These are phyloP conservation scores for Podabrus alpinus DNA, from an alignment of 2,888 invertebrate species.

Conservation along the genomic window DNA sequence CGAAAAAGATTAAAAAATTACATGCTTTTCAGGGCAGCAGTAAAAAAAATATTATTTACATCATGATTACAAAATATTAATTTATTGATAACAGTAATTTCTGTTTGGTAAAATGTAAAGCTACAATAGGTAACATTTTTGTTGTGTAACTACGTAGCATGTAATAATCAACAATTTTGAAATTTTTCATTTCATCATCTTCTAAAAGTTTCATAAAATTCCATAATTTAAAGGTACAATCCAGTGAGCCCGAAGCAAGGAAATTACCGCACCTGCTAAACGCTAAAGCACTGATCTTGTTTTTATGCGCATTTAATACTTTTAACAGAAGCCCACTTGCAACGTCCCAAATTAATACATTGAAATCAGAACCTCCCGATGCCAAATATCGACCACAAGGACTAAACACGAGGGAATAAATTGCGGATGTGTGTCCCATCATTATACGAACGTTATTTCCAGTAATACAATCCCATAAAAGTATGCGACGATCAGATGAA, in stretches of 20 bases:
- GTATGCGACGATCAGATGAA: slow-evolving; percentile 90
- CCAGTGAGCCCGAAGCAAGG: slow-evolving; percentile 85
- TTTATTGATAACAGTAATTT: slow-evolving; percentile 90
- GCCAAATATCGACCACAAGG: slow-evolving; percentile 89
- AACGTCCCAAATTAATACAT: slow-evolving; percentile 87
- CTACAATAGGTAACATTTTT: slow-evolving; percentile 87
- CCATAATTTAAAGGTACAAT: slow-evolving; percentile 90
- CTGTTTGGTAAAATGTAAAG: slow-evolving; percentile 90
- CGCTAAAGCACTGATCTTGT: slow-evolving; percentile 77
- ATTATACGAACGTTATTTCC: slow-evolving; percentile 93
- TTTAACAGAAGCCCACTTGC: slow-evolving; percentile 85
- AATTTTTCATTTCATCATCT: slow-evolving; percentile 74
- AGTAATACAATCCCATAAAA: slow-evolving; percentile 93
- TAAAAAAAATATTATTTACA: neutral
- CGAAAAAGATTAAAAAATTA: too few relatives aligned
- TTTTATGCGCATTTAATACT: slow-evolving; percentile 74
- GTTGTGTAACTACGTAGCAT: slow-evolving; percentile 88
- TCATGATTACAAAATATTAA: slow-evolving; percentile 57
- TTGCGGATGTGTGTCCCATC: slow-evolving; percentile 93
- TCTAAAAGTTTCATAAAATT: slow-evolving; percentile 85
- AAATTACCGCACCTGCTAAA: slow-evolving; percentile 92
- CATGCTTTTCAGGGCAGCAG: too few relatives aligned
- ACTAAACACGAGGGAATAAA: slow-evolving; percentile 84
- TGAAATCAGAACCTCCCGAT: slow-evolving; percentile 79
- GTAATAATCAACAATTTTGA: slow-evolving; percentile 77